Conservation (phyloP, 1,140 invertebrate species). For the Drosophila quadrilineata region DNA sequence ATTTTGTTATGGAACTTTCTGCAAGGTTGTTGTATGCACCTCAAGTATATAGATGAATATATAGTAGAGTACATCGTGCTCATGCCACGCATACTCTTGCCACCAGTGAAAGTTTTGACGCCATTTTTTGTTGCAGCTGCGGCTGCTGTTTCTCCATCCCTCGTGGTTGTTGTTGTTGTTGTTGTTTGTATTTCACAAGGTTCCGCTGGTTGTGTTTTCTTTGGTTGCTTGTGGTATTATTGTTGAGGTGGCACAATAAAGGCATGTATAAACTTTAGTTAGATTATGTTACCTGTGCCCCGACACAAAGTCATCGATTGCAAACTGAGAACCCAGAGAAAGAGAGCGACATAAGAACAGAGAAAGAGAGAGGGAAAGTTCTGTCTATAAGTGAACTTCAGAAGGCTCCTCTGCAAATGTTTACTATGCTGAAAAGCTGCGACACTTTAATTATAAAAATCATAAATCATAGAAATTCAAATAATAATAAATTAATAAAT, state of each 20-base stretch:
- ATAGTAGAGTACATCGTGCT: background rate
- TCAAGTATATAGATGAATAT: background rate
- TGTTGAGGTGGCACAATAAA: conserved; percentile 38
- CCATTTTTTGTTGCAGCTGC: conserved; percentile 25
- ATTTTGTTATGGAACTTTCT: conserved; percentile 75
- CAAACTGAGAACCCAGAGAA: background rate
- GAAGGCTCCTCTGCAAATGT: too few species aligned
- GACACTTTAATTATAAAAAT: too few species aligned
- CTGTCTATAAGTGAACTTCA: too few species aligned
- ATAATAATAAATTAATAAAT: too few species aligned
- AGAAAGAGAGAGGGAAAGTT: background rate
- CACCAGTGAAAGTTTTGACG: conserved; percentile 38
- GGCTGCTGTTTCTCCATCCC: conserved; percentile 26
- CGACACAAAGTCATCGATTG: conserved; percentile 32
- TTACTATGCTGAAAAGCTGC: too few species aligned
- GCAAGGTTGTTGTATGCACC: conserved; percentile 45
- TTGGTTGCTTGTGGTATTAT: conserved; percentile 40
- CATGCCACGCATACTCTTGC: background rate
- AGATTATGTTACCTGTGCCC: conserved; percentile 39
- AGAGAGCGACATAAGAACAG: background rate
- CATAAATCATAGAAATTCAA: too few species aligned
- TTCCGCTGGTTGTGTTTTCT: conserved; percentile 48
- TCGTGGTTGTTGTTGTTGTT: conserved; percentile 16
- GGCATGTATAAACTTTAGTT: conserved; percentile 41
- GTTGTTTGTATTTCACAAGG: conserved; percentile 18